Base-by-base conservation (phyloP, 2,888 invertebrate species). In the Himalopsyche anomala region DNA sequence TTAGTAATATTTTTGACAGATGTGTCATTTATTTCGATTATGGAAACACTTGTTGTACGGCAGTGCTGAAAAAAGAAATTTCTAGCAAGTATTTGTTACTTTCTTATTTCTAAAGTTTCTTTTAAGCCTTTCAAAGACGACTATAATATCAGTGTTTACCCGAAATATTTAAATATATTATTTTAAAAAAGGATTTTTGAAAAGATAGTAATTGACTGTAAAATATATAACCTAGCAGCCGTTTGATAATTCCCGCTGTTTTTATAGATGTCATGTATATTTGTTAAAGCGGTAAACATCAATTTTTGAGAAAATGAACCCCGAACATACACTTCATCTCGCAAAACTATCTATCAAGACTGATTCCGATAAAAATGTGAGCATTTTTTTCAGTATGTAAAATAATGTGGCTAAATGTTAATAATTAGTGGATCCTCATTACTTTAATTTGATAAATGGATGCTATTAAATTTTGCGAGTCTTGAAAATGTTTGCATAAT, bases 1-100 rank as follows among this genome's bases (percentile, higher is more conserved):
- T 85, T 56, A 36, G 40, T 74, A 55, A 69, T 74, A 74, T 82
- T 40, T 84, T 82, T 85, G 85, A 85, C 85, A 85, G 82, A 69
- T 82, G 84, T 82, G 80, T 82, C 82, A 82, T 55, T 19, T 15
- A 1, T 11, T 74, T 19, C 74, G 28, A 38, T 36, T 36, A 74
- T 19, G 74, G 28, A 12, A 38, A 11, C 74, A 74, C 28, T 74
- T 51, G 2, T 51, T 15, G 51, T 51, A 15, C 15, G 51, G 5
- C 51, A 51, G 15, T 51, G 51, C 3, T 15, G 4, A 51, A 6
- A 15, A 15, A 15, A 4, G 5, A 51, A 51, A 15, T 15, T 51
- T 3, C 12, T 51, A 51, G 28, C 28, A 28, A 28, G 28, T 28
- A 28, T 28, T 28, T 28, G 28, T 8, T 28, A 62, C 19, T 62